A percentile compares a stretch with the other conserved stretches of the same genome.
Conservation (phyloP, 2,113 vertebrate genomes). For the Cyprinodon brontotheroides region DNA sequence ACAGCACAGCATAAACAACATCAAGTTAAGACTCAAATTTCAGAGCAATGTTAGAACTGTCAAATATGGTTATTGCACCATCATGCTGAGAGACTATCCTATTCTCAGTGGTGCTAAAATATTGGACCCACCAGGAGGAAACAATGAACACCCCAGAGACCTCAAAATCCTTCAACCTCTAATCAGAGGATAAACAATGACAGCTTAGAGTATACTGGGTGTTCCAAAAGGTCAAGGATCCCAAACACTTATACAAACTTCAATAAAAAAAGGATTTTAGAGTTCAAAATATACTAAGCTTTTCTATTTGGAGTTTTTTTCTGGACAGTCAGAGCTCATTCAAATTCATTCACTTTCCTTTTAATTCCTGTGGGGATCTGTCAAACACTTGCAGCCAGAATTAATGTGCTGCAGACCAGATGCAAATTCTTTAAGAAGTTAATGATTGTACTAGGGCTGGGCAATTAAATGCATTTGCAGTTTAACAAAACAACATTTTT, state of each 20-base stretch:
- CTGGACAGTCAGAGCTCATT: conserved; percentile 30
- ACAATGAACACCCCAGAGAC: no score
- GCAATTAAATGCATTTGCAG: no score
- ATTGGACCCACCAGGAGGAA: no score
- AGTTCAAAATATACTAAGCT: neutral
- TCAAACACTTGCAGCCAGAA: conserved; percentile 51
- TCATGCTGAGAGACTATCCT: no score
- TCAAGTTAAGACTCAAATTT: no score
- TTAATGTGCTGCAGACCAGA: conserved; percentile 48
- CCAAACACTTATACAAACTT: neutral
- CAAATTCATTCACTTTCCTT: conserved; percentile 25
- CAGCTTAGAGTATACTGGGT: neutral
- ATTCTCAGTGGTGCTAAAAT: no score
- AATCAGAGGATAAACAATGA: neutral
- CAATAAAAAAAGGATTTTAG: neutral
- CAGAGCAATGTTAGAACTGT: no score
- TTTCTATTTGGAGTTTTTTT: neutral
- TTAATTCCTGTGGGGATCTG: conserved; percentile 51
- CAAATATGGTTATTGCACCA: no score
- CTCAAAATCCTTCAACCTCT: no score
- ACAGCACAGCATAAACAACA: no score
- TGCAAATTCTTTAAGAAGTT: neutral
- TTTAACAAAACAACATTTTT: no score
- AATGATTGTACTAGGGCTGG: conserved; percentile 1
- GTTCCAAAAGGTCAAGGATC: neutral